Base-by-base conservation (phyloP, 2,888 invertebrate species). In the Callinectes sapidus region DNA sequence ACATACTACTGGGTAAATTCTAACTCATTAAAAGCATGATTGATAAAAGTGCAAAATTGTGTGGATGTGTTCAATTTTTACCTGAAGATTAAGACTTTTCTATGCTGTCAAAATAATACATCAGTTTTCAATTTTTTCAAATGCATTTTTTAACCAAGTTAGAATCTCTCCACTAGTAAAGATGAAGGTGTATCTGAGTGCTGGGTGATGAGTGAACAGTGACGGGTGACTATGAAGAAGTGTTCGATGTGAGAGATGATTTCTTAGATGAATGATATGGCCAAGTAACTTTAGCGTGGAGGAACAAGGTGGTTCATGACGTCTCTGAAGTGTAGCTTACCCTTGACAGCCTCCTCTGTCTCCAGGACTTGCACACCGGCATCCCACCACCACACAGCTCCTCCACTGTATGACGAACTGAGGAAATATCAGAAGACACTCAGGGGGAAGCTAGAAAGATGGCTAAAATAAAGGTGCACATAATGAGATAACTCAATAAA, bases 331-430 rank as follows among this genome's bases (percentile, higher is more conserved):
- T 81, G 81, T 2, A 81, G 32, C 81, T 81, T 81, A 2, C 35
- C 81, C 16, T 32, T 81, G 81, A 3, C 16, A 32, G 81, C 81
- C 32, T 91, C 91, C 14, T 93, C 93, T n/a, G 42, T 10, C 6
- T 91, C 86, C 28, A 93, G 39, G 35, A 93, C 77, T 55, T 93
- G 93, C 16, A 93, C 93, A 3, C 91, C 91, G 13, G 14, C 42
- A 16, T 93, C 91, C 93, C 93, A 93, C 93, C 93, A 92, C 94
- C 91, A 93, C 18, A 92, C 81, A 13, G 71, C 23, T n/a, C 93
- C 89, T 54, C 89, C 89, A 61, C 89, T 28, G 39, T 91, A 93
- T 16, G 93, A 93, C 3, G 87, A 89, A 32, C 91, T 91, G 90
- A 39, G 23, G 48, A n/a, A 77, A 16, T 28, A 35, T 14, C 32